These are phyloP conservation scores for Dinocampus coccinellae DNA, from an alignment of 2,888 invertebrate genomes.

Conservation along the genomic window DNA sequence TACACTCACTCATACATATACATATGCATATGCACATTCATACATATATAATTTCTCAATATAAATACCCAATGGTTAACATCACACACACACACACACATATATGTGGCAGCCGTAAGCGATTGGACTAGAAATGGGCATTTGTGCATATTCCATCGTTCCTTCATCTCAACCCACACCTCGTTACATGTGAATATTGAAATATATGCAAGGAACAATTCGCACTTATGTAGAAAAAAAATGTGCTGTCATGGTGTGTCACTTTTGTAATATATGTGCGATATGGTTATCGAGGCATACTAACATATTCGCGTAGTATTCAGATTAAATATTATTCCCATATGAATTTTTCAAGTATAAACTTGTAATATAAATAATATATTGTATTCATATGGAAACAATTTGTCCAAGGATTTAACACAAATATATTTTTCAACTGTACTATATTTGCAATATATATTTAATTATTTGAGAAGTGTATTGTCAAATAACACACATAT, in stretches of 20 bases:
- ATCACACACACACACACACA: slow-evolving; percentile 19
- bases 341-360: no score
- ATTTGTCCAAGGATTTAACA: no score
- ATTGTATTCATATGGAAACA: no score
- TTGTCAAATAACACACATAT: no score
- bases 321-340: no score
- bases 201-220: slow-evolving; percentile 25
- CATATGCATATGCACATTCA: slow-evolving; percentile 9
- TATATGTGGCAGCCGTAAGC: not conserved
- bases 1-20: slow-evolving; percentile 16
- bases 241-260: slow-evolving; percentile 36
- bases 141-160: slow-evolving; percentile 30
- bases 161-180: not conserved
- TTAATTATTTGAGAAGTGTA: no score
- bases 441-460: no score
- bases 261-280: not conserved
- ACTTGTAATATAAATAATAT: no score
- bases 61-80: slow-evolving; percentile 20
- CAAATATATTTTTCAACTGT: no score
- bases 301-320: no score
- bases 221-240: slow-evolving; percentile 33
- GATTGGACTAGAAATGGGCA: slow-evolving; percentile 34
- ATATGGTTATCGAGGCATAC: not conserved
- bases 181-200: not conserved
- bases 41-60: not conserved